Conservation (phyloP, 2,888 invertebrate genomes). For the Drosophila emarginata region DNA sequence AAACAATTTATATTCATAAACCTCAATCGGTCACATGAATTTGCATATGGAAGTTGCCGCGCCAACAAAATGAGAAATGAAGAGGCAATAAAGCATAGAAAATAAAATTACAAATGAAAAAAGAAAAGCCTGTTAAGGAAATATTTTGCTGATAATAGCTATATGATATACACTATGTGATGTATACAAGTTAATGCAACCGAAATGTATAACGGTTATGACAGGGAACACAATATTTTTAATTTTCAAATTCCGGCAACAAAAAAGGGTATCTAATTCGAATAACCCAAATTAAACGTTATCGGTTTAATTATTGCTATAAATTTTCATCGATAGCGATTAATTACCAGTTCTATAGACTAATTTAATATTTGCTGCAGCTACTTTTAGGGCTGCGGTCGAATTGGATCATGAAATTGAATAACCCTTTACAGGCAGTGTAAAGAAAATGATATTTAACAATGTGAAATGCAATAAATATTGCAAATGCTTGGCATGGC, state of each 20-base stretch:
- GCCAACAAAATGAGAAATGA: conserved; percentile 28
- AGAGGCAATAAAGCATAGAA: conserved; percentile 20
- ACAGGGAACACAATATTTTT: neutral
- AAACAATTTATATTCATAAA: conserved; percentile 78
- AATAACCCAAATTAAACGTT: neutral
- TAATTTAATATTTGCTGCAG: neutral
- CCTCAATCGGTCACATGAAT: conserved; percentile 73
- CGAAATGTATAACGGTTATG: neutral
- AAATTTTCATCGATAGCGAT: too few relatives aligned
- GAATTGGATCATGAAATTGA: neutral
- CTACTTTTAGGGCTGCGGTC: neutral
- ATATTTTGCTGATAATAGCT: neutral
- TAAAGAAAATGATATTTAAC: conserved; percentile 39
- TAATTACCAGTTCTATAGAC: too few relatives aligned
- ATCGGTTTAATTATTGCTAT: neutral
- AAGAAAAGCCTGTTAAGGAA: too few relatives aligned
- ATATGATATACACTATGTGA: neutral
- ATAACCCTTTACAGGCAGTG: conserved; percentile 14
- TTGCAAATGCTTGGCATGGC: conserved; percentile 44
- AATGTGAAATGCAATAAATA: conserved; percentile 53
- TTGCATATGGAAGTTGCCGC: conserved; percentile 50
- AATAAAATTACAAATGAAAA: conserved; percentile 1
- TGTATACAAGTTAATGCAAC: neutral
- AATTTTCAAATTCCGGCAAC: too few relatives aligned
- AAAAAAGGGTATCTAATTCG: neutral